Evolutionary conservation across 2,113 vertebrate species (phyloP), one percentile per base, ranked within the genome.

Genomic region (Vulpes ferrilata): DNA sequence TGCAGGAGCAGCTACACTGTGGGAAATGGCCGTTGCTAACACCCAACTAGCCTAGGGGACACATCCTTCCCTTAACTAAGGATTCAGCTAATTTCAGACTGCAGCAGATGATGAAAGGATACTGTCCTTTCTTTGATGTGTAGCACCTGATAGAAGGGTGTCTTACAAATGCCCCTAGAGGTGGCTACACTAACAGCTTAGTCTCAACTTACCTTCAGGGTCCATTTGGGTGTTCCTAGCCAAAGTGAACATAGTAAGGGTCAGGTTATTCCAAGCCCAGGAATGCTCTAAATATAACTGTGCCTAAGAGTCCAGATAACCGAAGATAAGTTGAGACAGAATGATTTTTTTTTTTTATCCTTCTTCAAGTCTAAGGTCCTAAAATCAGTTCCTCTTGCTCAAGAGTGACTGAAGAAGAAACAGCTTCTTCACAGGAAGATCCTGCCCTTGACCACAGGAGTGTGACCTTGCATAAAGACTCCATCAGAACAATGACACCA

Each of bases 361-460:
- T 69, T 91, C 38, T 43, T 88, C 67, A 76, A 48, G 25, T 30
- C 27, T 89, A 35, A 51, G 0, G 17, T 85, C 48, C 71, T 85
- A 27, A 79, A 23, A 64, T 88, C 62, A 6, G 19, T 7, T 93
- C 55, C 32, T 60, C 43, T 53, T 91, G 60, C 60, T 93, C 64
- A 84, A 71, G n/a, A 19, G 55, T 82, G 57, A 82, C 57, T 82
- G n/a, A 82, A 87, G 57, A 82, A 74, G 65, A 97, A 81, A 82
- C 69, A 32, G 64, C 13, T 80, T 19, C 65, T 86, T 90, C 73
- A 62, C 43, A 57, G 11, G n/a, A 67, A 85, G 65, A 38, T 60
- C 20, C 59, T 19, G 25, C 10, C 35, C 35, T 55, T 9, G 3
- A 25, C 60, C 76, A 67, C 6, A 84, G 88, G 35, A 91, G 5